These are phyloP conservation scores for Capromys pilorides DNA, from an alignment of 2,797 vertebrate species.

Conservation along the genomic window DNA sequence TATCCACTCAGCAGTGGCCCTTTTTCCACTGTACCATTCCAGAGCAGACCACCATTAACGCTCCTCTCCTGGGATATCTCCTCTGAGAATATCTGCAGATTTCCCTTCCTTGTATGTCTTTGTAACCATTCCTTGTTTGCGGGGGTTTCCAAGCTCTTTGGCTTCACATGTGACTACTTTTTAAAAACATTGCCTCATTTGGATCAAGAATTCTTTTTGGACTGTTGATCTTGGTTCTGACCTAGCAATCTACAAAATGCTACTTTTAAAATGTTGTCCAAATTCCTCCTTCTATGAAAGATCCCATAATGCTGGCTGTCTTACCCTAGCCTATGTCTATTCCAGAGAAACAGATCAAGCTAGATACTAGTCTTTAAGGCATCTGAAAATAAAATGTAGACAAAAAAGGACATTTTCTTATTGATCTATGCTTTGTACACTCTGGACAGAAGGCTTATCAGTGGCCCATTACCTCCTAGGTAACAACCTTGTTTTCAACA, in stretches of 20 bases:
- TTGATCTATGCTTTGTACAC: background rate
- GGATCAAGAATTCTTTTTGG: background rate
- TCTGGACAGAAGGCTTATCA: background rate
- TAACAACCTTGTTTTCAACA: background rate
- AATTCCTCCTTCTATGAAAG: background rate
- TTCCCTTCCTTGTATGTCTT: constrained; percentile 2
- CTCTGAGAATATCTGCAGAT: background rate
- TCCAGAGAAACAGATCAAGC: background rate
- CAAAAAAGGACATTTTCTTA: background rate
- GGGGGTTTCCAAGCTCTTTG: background rate
- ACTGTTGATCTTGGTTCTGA: constrained; percentile 31
- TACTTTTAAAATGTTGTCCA: background rate
- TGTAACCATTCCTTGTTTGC: background rate
- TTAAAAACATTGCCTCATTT: background rate
- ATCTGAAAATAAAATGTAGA: background rate
- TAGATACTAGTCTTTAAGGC: background rate
- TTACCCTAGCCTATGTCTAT: background rate
- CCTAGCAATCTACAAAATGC: background rate
- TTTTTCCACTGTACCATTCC: background rate
- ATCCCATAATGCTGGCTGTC: background rate
- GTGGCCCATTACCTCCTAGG: background rate
- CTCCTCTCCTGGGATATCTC: background rate
- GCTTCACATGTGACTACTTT: background rate
- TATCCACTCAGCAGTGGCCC: background rate
- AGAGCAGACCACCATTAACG: background rate